Base-by-base conservation (phyloP, 2,888 invertebrate species). In the Tachina grossa region DNA sequence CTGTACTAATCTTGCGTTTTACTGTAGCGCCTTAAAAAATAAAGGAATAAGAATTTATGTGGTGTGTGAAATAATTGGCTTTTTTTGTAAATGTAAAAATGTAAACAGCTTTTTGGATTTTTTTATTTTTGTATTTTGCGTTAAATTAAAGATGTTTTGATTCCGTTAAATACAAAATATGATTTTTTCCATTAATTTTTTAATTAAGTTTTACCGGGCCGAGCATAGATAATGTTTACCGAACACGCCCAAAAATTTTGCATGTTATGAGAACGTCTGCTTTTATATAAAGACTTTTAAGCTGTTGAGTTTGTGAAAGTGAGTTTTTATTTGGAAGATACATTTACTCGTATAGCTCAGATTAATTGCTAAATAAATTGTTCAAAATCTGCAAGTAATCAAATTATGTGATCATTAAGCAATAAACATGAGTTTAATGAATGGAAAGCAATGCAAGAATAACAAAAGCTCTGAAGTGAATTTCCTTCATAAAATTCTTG, bases 191-290 rank as follows among this genome's bases (percentile, higher is more conserved):
- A 45, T 63, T 76, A 39, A 51, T 59, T 49, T 75, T 81, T 68
- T 81, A 57, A 77, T 72, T 77, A 78, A 2, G 9, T 72, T 72
- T 51, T 43, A 59, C 49, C 66, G 77, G 65, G 77, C 10, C 66
- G 77, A 77, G 83, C 83, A 74, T 68, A 78, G 83, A 78, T 77
- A 78, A 83, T 78, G 72, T 74, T 83, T 53, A 78, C 78, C 77
- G 39, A 66, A 78, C 66, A 72, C 83, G 31, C 83, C 83, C 49
- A 2, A 72, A n/a, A 51, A 74, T 68, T 83, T 19, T 47, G 61
- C 49, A 45, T 51, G 68, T 16, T 14, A 1, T 43, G 10, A 47
- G 39, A n/a, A 45, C 6, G 14, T 59, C 9, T 43, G 31, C 2
- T 0, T 49, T n/a, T 3, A 45, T 14, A 19, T 63, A 9, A 66